Evolutionary conservation across 1,140 invertebrate genomes (phyloP).

Genomic region (Sinella curviseta): DNA sequence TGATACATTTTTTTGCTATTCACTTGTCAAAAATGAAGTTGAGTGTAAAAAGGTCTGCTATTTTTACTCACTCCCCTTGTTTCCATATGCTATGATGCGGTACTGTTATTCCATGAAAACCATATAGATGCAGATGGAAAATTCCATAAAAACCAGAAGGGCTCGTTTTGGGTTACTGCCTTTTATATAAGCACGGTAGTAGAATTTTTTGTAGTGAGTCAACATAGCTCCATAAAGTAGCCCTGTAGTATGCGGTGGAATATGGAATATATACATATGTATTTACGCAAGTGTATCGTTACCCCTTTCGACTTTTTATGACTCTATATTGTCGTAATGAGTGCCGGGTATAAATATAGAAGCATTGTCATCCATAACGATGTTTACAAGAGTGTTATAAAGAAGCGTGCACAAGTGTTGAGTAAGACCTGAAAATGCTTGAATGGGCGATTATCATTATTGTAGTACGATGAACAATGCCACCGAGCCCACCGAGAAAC

Average conservation of each 20-base stretch:
- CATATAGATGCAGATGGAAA: background rate
- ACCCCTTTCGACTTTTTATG: background rate
- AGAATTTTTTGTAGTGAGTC: no score
- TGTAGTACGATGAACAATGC: background rate
- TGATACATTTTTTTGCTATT: no score
- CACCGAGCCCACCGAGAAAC: no score
- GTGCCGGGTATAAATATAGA: no score
- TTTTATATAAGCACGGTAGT: no score
- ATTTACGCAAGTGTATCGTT: background rate
- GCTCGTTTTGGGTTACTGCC: no score
- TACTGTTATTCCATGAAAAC: no score
- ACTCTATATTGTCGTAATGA: background rate
- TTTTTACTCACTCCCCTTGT: background rate
- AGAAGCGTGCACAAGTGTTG: background rate
- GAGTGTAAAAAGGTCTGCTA: background rate
- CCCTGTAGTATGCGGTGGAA: no score
- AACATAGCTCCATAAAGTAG: no score
- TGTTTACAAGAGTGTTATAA: background rate
- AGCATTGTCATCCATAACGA: background rate
- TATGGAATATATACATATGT: no score
- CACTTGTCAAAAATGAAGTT: background rate
- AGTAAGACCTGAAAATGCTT: background rate
- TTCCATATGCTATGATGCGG: background rate
- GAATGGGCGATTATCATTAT: conserved; percentile 13
- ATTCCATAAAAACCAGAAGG: background rate